Base-by-base conservation (phyloP, 2,888 invertebrate genomes). In the Stratiomys singularior region DNA sequence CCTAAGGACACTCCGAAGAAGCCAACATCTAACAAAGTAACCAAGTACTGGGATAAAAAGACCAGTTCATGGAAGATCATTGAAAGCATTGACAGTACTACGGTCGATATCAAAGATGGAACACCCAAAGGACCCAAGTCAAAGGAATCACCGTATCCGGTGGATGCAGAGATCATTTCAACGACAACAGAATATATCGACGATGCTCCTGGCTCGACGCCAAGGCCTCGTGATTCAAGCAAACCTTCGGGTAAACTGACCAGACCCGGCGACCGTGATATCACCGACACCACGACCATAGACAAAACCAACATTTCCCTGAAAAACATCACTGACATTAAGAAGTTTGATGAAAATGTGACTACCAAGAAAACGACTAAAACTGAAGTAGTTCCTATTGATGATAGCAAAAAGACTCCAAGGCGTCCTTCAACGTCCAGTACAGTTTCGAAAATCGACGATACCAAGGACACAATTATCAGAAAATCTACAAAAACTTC, bases 21-120 rank as follows among this genome's bases (percentile, higher is more conserved):
- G 5, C 18, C 64, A 4, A 18, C 28, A 9, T 28, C 64, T 27
- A 28, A 3, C 21, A 23, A 60, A 4, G 18, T 25, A 5, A 64
- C 66, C 5, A 66, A 52, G 52, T 52, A n/a, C 15, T 81, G 78
- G 76, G 81, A 81, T 66, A 80, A 80, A 63, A 80, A 81, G 77
- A 79, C 81, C 15, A 80, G 80, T 18, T 77, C 80, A 47, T 81
- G 81, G 81, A 80, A 78, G 76, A 78, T 80, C 47, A 78, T 81
- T 56, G 80, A 81, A 44, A 80, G 78, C 69, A 76, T 79, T 67
- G 77, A 76, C n/a, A n/a, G n/a, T 30, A 78, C 79, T 9, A 81
- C 79, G 2, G 18, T 18, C 37, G 28, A 5, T 37, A 37, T 27
- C 5, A 63, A 63, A 21, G n/a, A 66, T 11, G 21, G 11, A 11